These are phyloP conservation scores for Ctenomys sociabilis DNA, from an alignment of 2,113 vertebrate species.

Conservation along the genomic window DNA sequence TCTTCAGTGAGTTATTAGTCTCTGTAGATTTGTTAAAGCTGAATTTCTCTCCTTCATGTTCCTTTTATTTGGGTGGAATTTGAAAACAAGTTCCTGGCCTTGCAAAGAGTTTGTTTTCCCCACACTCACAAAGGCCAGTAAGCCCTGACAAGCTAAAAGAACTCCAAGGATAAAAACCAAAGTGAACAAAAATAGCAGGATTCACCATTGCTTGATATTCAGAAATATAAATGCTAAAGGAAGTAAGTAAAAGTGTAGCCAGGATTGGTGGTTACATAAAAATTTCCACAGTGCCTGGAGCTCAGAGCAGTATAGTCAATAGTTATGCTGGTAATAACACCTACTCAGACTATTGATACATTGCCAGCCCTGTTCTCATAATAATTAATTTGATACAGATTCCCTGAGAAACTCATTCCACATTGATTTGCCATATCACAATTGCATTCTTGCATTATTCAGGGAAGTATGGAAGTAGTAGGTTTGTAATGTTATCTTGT, in stretches of 20 bases:
- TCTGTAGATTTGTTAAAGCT: slow-evolving; percentile 64
- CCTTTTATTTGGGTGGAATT: slow-evolving; percentile 34
- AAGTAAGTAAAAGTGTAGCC: slow-evolving; percentile 35
- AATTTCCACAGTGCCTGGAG: slow-evolving; percentile 1
- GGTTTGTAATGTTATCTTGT: slow-evolving; percentile 5
- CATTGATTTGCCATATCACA: slow-evolving; percentile 69
- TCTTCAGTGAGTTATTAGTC: not conserved
- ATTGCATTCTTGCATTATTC: slow-evolving; percentile 65
- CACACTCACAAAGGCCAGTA: not conserved
- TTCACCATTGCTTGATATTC: slow-evolving; percentile 5
- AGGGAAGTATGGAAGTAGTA: not conserved
- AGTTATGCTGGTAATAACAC: slow-evolving; percentile 68
- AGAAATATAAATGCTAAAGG: slow-evolving; percentile 54
- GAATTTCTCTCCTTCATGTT: slow-evolving; percentile 34
- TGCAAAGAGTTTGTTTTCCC: not conserved
- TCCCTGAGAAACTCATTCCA: slow-evolving; percentile 65
- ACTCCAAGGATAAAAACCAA: not conserved
- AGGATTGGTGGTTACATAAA: not conserved
- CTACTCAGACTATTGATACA: slow-evolving; percentile 42
- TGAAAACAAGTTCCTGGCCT: slow-evolving; percentile 32
- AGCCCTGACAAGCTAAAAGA: slow-evolving; percentile 30
- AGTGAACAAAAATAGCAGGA: not conserved
- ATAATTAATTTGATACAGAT: slow-evolving; percentile 76
- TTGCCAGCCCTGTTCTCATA: slow-evolving; percentile 49
- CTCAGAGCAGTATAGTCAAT: slow-evolving; percentile 6